Conservation (phyloP, 2,888 invertebrate species). For the Drosophila diplacantha region DNA sequence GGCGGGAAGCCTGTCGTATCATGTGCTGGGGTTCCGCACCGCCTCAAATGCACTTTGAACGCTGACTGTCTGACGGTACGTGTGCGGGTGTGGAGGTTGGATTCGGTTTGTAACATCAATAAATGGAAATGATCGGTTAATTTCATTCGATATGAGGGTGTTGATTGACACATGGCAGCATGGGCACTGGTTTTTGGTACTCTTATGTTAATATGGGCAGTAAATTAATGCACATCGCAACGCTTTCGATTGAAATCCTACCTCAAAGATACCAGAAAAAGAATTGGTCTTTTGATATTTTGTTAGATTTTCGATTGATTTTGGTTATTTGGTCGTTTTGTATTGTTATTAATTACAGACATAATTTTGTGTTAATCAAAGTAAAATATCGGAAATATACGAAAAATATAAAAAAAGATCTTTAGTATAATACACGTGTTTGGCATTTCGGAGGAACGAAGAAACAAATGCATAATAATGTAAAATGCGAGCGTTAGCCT, state of each 20-base stretch:
- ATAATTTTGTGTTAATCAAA: constrained; percentile 34
- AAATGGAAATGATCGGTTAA: constrained; percentile 30
- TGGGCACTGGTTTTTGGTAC: constrained; percentile 19
- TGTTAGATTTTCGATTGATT: constrained; percentile 52
- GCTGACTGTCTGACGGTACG: constrained; percentile 17
- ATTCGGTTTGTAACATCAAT: constrained; percentile 3
- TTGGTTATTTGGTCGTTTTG: constrained; percentile 23
- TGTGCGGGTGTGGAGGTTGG: neutral
- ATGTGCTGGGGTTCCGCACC: neutral
- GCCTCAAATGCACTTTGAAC: constrained; percentile 23
- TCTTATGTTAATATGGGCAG: constrained; percentile 31
- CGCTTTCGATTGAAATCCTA: constrained; percentile 68
- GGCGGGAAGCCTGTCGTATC: neutral
- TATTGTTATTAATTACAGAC: constrained; percentile 29
- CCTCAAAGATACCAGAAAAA: constrained; percentile 78
- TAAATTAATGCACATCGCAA: constrained; percentile 36
- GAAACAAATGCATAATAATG: constrained; percentile 25
- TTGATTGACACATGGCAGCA: constrained; percentile 24
- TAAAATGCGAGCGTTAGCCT: constrained; percentile 20
- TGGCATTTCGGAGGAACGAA: constrained; percentile 14
- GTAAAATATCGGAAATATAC: constrained; percentile 44
- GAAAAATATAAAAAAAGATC: constrained; percentile 39
- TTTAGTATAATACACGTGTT: constrained; percentile 40
- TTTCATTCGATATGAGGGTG: constrained; percentile 37
- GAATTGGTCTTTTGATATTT: constrained; percentile 73